These are phyloP conservation scores for Tenthredo mesomela DNA, from an alignment of 2,888 invertebrate genomes.

Conservation along the genomic window DNA sequence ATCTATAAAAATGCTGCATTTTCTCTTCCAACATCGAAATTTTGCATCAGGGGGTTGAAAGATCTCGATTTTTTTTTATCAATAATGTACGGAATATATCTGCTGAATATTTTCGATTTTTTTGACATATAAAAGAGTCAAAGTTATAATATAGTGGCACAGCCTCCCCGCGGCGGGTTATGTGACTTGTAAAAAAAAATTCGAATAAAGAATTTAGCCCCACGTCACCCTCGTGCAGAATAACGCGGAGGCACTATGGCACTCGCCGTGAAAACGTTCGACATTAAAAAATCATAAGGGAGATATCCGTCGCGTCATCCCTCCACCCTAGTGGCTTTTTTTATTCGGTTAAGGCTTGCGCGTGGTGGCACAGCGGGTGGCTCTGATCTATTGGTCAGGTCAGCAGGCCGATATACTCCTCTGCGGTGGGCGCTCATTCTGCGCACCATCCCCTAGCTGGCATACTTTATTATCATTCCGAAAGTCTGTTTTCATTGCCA, in stretches of 20 bases:
- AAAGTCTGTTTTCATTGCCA: conserved; percentile 7
- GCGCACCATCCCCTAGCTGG: conserved; percentile 1
- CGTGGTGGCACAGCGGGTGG: conserved; percentile 49
- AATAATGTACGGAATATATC: not conserved
- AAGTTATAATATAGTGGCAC: not conserved
- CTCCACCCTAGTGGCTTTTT: conserved; percentile 52
- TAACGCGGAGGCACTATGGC: not conserved
- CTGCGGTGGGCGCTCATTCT: not conserved
- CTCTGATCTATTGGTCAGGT: conserved; percentile 38
- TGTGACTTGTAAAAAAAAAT: conserved; percentile 21
- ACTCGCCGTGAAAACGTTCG: conserved; percentile 64
- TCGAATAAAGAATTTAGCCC: conserved; percentile 23
- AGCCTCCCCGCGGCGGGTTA: not conserved
- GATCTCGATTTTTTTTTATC: not conserved
- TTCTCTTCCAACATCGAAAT: not conserved
- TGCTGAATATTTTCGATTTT: not conserved
- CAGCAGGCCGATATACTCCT: conserved; percentile 42
- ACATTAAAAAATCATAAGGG: conserved; percentile 71
- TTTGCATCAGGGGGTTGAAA: not conserved
- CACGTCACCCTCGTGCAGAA: not conserved
- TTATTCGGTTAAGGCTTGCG: conserved; percentile 49
- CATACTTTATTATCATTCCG: not conserved
- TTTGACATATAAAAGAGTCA: not conserved
- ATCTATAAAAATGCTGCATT: not conserved
- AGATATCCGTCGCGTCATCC: conserved; percentile 64